Base-by-base conservation (phyloP, 2,888 invertebrate genomes). In the Euzetes globulus region DNA sequence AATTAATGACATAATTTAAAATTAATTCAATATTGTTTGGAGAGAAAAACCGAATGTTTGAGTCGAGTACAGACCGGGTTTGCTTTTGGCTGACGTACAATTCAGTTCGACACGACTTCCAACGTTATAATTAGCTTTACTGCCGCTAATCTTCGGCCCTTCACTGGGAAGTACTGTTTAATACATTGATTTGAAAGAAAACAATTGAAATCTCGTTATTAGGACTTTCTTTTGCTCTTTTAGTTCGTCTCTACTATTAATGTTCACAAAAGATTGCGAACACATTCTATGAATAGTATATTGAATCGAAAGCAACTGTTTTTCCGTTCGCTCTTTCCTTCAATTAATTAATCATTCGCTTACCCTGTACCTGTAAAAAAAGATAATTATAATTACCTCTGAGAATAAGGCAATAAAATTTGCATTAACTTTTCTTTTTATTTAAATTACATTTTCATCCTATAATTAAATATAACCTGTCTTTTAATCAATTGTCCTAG, bases 111-210 rank as follows among this genome's bases (percentile, higher is more conserved):
- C 83, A 79, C 85, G 84, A 78, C 90, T 90, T 71, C 87, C 89
- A 63, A 89, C 86, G 78, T 86, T 85, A 82, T 89, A 87, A 79
- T 86, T 86, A 80, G 86, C 86, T 81, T 89, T 88, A 81, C 87
- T 87, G 82, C 90, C 89, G 80, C 87, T 88, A 82, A 91, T 89
- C 80, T 85, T 86, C 77, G 90, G 90, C 82, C 88, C 87, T 85
- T 91, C 90, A 52, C 90, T 90, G 6, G 78, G 78, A 9, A 78
- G 75, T 60, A 78, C 79, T 79, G 27, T 33, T 58, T 7, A 29
- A 58, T 58, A 58, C 52, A 52, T 52, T 19, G 52, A 60, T 27
- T 60, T 33, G 33, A 22, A 25, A 33, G 27, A 60, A 60, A 60
- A 60, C 60, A 60, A 60, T 60, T 60, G n/a, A 60, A 19, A 13